Conservation (phyloP, 2,797 vertebrate species). For the Trichosurus vulpecula region DNA sequence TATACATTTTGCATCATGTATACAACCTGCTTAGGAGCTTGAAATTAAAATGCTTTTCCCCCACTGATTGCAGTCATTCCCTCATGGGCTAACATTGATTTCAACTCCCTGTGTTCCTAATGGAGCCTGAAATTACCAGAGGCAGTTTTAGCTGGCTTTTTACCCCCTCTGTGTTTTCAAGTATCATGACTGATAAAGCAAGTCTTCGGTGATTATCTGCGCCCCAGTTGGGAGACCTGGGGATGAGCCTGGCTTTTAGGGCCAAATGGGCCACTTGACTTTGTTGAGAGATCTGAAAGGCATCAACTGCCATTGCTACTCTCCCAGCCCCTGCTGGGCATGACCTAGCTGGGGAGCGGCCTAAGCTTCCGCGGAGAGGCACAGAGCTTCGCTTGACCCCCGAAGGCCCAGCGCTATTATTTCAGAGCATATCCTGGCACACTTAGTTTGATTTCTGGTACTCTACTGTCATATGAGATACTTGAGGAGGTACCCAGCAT, state of each 20-base stretch:
- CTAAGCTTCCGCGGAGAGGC: neutral
- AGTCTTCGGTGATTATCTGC: constrained; percentile 11
- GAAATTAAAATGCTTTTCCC: constrained; percentile 73
- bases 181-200: constrained; percentile 5
- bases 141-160: constrained; percentile 36
- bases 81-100: constrained; percentile 67
- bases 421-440: neutral
- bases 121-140: constrained; percentile 74
- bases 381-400: neutral
- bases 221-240: neutral
- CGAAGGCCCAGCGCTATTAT: neutral
- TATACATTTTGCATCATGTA: constrained; percentile 73
- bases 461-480: neutral
- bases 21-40: constrained; percentile 70
- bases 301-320: neutral
- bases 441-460: neutral
- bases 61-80: constrained; percentile 65
- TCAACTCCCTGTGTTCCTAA: constrained; percentile 70
- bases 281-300: constrained; percentile 15
- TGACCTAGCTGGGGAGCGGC: neutral
- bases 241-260: neutral
- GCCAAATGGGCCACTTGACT: neutral
- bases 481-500: neutral
- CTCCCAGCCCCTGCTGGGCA: neutral
- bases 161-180: constrained; percentile 36